phyloP scores from a whole-genome alignment of 2,888 invertebrate genomes.

The Eutolmus rufibarbis region DNA sequence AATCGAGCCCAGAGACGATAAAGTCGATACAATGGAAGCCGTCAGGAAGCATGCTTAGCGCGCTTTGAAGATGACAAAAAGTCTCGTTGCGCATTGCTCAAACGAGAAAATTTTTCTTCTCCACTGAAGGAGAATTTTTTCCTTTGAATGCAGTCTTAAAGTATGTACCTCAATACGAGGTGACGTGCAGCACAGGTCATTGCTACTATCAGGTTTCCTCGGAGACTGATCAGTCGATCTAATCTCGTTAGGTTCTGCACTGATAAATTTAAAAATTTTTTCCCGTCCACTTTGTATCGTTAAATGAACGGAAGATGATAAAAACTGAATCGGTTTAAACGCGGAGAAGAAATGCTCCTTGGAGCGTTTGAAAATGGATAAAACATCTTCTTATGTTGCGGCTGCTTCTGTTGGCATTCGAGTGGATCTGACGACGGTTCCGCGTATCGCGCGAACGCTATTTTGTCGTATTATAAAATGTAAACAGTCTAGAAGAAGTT shows the following conservation, averaged over 20 bases:
- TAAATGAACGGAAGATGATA: conserved; percentile 26
- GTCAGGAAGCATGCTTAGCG: background rate
- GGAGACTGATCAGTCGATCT: conserved; percentile 14
- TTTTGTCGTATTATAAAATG: background rate
- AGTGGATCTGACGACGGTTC: background rate
- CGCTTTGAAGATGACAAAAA: background rate
- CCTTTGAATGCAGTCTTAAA: background rate
- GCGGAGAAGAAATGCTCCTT: background rate
- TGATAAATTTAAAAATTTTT: conserved; percentile 12
- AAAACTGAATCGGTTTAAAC: conserved; percentile 13
- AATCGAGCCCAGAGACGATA: background rate
- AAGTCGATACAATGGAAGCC: background rate
- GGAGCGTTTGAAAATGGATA: conserved; percentile 3
- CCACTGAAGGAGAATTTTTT: background rate
- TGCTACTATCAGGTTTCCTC: conserved; percentile 10
- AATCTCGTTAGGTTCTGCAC: conserved; percentile 33
- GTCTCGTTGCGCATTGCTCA: background rate
- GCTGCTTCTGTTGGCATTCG: background rate
- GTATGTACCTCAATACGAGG: background rate
- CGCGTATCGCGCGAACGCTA: background rate
- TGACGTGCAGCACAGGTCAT: conserved; percentile 16
- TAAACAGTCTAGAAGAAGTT: background rate
- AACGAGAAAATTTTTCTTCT: background rate
- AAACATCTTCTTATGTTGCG: background rate
- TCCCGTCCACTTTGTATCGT: background rate